Percentiles rank a stretch among this genome's conserved stretches.
Evolutionary conservation across 1,140 invertebrate species (phyloP).

Genomic region (Callitettix versicolor): DNA sequence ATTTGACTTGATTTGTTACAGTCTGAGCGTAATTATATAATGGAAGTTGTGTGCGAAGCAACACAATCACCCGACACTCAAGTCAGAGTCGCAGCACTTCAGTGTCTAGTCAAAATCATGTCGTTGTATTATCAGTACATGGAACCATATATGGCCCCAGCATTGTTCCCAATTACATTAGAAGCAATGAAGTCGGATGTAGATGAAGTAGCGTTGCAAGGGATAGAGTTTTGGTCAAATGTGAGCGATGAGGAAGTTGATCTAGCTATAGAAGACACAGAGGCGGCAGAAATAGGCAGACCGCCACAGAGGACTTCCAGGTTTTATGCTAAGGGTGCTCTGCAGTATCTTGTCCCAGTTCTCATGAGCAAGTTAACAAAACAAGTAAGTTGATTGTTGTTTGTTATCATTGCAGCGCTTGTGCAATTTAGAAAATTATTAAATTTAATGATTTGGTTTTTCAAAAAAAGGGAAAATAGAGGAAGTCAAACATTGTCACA

Average conservation of each 20-base stretch:
- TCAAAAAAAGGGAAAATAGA: too few relatives aligned
- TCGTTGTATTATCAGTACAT: conserved; percentile 98
- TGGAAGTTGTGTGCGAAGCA: conserved; percentile 96
- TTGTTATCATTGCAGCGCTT: neutral
- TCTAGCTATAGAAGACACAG: conserved; percentile 85
- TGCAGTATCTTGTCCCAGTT: conserved; percentile 90
- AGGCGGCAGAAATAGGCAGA: conserved; percentile 82
- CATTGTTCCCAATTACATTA: conserved; percentile 96
- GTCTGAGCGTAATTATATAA: conserved; percentile 95
- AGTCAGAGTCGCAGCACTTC: conserved; percentile 88
- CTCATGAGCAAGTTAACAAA: conserved; percentile 90
- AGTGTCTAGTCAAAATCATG: conserved; percentile 98
- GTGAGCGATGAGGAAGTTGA: conserved; percentile 99
- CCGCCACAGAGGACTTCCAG: conserved; percentile 82
- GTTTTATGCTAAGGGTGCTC: conserved; percentile 90
- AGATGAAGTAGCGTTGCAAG: conserved; percentile 93
- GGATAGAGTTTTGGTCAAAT: conserved; percentile 99
- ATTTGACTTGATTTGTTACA: too few relatives aligned
- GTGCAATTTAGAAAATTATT: too few relatives aligned
- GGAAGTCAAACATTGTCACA: too few relatives aligned
- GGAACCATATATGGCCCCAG: conserved; percentile 97
- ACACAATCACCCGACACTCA: conserved; percentile 76
- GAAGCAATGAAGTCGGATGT: conserved; percentile 96
- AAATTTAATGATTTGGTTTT: too few relatives aligned
- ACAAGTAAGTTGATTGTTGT: conserved; percentile 43